Evolutionary conservation across 2,888 invertebrate species (phyloP).

Genomic region (Amblyjoppa proteus): DNA sequence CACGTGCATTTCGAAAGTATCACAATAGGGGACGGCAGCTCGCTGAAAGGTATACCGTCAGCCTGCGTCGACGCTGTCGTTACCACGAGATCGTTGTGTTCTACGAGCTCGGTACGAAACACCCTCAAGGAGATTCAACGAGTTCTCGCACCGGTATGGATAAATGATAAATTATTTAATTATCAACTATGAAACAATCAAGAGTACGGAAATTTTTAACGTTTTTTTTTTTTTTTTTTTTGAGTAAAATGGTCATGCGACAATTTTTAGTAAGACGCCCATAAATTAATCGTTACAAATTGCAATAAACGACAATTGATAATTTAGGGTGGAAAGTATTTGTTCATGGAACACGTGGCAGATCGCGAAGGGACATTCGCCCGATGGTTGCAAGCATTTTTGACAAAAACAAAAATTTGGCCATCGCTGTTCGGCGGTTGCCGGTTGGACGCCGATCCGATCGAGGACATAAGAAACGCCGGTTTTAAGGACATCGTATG

Average conservation of each 20-base stretch:
- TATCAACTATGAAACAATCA: background rate
- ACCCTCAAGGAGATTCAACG: conserved; percentile 79
- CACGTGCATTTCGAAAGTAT: conserved; percentile 79
- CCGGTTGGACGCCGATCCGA: conserved; percentile 76
- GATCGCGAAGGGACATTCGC: conserved; percentile 73
- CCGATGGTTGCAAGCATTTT: conserved; percentile 75
- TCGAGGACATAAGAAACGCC: conserved; percentile 72
- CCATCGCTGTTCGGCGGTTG: conserved; percentile 81
- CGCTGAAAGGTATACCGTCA: conserved; percentile 74
- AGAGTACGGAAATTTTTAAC: too few relatives aligned
- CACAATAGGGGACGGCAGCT: conserved; percentile 80
- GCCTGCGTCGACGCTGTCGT: conserved; percentile 79
- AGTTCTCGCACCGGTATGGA: conserved; percentile 78
- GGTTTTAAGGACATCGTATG: conserved; percentile 77
- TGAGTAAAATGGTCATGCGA: background rate
- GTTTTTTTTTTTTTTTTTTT: too few relatives aligned
- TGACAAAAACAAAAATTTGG: conserved; percentile 80
- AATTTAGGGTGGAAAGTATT: conserved; percentile 78
- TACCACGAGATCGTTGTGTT: conserved; percentile 80
- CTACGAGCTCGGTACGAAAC: conserved; percentile 73
- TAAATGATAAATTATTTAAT: conserved; percentile 2
- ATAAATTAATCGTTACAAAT: background rate
- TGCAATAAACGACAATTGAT: background rate
- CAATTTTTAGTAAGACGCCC: background rate
- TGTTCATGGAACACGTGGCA: conserved; percentile 80